Evolutionary conservation across 2,113 vertebrate genomes (phyloP), one percentile per base, ranked within the genome.

Genomic region (Coptodon bakossiorum): DNA sequence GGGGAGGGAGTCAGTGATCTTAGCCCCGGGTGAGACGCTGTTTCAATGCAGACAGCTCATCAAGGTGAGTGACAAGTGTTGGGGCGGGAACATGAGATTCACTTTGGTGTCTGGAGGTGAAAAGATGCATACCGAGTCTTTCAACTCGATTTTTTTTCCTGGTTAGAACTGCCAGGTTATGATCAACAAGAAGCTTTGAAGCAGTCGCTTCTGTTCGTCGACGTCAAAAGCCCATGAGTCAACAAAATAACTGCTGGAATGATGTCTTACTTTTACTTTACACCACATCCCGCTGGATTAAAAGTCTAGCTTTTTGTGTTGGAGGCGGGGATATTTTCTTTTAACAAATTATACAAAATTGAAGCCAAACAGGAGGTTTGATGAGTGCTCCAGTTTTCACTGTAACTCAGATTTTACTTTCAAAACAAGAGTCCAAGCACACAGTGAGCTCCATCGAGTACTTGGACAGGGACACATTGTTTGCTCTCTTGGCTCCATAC

Each of bases 61-160:
- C 94, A 92, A 88, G 71, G 78, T 91, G 91, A 93, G 84, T 93
- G 94, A 94, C 94, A 91, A 81, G 88, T 80, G 86, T 83, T 66
- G 86, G 81, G 87, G 84, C 12, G 66, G 87, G 79, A 86, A 84
- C 45, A 50, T 45, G 22, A 54, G 12, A 82, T 90, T 80, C 50
- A 29, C 52, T 87, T 87, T 52, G 36, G 9, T 71, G 83, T 90
- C 90, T 79, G 4, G 19, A 80, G 91, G 85, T 84, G 82, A 82
- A 78, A 90, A 68, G 81, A 50, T 87, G 66, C 87, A 83, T 56
- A 34, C 53, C 50, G 34, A 83, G 54, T 86, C 66, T 85, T 90
- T 83, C 59, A 82, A 10, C 59, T 48, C 4, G 16, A n/a, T 73
- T 59, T 56, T 80, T 66, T 71, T 56, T 56, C 24, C 22, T 80